Evolutionary conservation across 2,113 vertebrate genomes (phyloP), one percentile per base, ranked within the genome.

Genomic region (Chaetodon auriga): DNA sequence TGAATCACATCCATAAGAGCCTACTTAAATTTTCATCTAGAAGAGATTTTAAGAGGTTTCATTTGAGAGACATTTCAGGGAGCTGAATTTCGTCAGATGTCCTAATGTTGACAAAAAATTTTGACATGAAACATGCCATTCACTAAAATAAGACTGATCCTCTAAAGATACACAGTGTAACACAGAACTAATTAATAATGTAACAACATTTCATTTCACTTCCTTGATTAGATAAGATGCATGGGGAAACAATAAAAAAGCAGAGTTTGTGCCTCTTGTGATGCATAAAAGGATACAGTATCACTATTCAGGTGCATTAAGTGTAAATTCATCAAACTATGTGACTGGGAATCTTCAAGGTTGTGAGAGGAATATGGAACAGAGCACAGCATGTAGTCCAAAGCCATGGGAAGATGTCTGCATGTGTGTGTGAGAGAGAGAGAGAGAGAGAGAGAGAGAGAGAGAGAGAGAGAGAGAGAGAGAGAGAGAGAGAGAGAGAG

Each of bases 341-440:
- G 36, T 74, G 53, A 66, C 19, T 5, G 30, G 30, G 5, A 76
- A 68, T 75, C 41, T 81, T 81, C 75, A 86, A 80, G 83, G 76
- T 84, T 89, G 55, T 85, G 78, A 14, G 30, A 75, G 46, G 48
- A 83, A 90, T 89, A 48, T 83, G 65, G 81, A 85, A 49, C 80
- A 83, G 51, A 88, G 57, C 81, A 8, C 87, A 89, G 83, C 86
- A 77, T 83, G 92, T 1, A 63, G 77, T 89, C 85, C 79, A 81
- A 87, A 79, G 62, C 79, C 54, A 78, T 43, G 73, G 45, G 46
- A 80, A 70, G 77, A 51, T 49, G 0, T 80, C 18, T 53, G 36
- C 11, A 25, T 78, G 41, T 45, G 78, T 36, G 74, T 18, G 12
- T 25, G n/a, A n/a, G n/a, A 38, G 69, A 23, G n/a, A n/a, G 51